These are phyloP conservation scores for Operophtera brumata DNA, from an alignment of 2,888 invertebrate genomes.

Conservation along the genomic window DNA sequence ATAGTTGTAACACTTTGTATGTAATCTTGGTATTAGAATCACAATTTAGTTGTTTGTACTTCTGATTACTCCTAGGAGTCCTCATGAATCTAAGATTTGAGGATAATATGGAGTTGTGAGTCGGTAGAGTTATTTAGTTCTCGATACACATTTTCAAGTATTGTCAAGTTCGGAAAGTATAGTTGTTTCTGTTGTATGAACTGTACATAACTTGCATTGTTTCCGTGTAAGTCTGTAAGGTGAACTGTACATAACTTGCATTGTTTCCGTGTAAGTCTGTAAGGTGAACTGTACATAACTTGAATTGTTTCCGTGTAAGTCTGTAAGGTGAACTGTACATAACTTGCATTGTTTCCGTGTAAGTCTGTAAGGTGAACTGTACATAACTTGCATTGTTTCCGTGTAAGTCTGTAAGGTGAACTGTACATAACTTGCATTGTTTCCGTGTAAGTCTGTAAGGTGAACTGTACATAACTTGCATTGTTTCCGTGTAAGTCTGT, in stretches of 20 bases:
- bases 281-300: constrained; percentile 58
- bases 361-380: constrained; percentile 66
- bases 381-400: constrained; percentile 37
- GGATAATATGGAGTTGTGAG: no score
- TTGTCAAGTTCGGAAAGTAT: constrained; percentile 32
- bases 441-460: constrained; percentile 63
- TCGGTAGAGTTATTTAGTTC: no score
- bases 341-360: constrained; percentile 42
- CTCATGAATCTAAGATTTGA: no score
- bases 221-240: constrained; percentile 63
- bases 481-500: constrained; percentile 56
- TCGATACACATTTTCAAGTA: not conserved
- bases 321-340: constrained; percentile 63
- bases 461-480: constrained; percentile 48
- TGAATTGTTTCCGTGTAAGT: constrained; percentile 50
- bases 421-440: constrained; percentile 44
- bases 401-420: constrained; percentile 64
- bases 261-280: constrained; percentile 56
- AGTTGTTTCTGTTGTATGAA: constrained; percentile 47
- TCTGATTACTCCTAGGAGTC: not conserved
- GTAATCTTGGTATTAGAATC: constrained; percentile 6
- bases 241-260: constrained; percentile 48
- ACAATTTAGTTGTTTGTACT: constrained; percentile 1
- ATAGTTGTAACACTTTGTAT: not conserved
- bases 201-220: constrained; percentile 43